Evolutionary conservation across 1,140 invertebrate species (phyloP).

Genomic region (Aphelinus atriplicis): DNA sequence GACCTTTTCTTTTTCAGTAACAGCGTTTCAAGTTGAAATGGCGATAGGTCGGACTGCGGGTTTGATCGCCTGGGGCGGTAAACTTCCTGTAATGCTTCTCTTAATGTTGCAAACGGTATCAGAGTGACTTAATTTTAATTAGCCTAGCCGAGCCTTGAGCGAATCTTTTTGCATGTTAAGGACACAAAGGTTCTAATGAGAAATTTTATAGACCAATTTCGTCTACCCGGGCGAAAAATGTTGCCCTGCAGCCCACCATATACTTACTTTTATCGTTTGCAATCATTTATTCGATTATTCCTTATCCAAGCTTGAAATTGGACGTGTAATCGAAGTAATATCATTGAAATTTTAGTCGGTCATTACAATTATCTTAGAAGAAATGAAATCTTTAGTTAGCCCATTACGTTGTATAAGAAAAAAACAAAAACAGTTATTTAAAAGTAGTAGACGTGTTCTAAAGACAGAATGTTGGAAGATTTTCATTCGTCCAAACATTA

Average conservation of each 20-base stretch:
- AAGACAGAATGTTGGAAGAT: no score
- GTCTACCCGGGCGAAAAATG: neutral
- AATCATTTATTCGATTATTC: no score
- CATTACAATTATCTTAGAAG: no score
- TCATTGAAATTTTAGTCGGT: no score
- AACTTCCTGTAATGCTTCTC: neutral
- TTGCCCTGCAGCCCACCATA: neutral
- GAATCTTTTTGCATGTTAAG: slow-evolving; percentile 1
- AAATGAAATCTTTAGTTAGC: no score
- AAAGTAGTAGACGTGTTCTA: no score
- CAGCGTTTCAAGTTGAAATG: neutral
- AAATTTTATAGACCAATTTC: slow-evolving; percentile 18
- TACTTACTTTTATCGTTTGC: no score
- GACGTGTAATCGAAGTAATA: no score
- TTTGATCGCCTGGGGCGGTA: neutral
- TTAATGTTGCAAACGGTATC: slow-evolving; percentile 4
- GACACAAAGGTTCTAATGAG: slow-evolving; percentile 6
- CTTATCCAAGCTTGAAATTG: no score
- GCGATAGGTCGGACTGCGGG: neutral
- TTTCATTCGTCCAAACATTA: no score
- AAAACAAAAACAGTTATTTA: no score
- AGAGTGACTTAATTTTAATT: slow-evolving; percentile 28
- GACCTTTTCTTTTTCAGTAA: neutral
- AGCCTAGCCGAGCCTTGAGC: neutral
- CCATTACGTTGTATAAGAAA: no score